Conservation (phyloP, 2,888 invertebrate species). For the Andrena minutula region DNA sequence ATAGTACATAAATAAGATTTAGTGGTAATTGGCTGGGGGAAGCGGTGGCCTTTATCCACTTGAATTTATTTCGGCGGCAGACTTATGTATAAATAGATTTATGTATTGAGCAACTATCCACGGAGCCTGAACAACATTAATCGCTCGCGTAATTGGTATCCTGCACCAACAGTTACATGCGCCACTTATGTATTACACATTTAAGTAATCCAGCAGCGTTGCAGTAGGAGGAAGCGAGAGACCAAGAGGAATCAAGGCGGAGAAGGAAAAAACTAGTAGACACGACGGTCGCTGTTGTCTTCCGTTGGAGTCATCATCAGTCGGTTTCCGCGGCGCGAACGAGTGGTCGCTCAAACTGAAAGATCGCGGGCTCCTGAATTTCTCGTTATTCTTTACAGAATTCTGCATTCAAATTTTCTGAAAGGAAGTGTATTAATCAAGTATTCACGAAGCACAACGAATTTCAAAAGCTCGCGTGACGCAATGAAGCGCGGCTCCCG, state of each 20-base stretch:
- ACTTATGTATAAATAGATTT: not conserved
- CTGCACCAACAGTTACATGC: not conserved
- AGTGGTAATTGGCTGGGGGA: constrained; percentile 21
- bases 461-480: no score
- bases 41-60: constrained; percentile 20
- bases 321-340: constrained; percentile 23
- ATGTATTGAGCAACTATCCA: no score
- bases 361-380: not conserved
- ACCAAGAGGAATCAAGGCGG: not conserved
- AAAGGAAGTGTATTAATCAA: no score
- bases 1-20: not conserved
- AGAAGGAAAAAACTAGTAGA: not conserved
- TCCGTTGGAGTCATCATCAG: constrained; percentile 24
- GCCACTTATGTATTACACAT: not conserved
- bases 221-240: not conserved
- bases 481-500: no score
- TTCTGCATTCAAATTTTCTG: no score
- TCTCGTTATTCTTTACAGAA: no score
- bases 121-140: not conserved
- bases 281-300: constrained; percentile 1
- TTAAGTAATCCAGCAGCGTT: not conserved
- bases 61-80: constrained; percentile 10
- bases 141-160: not conserved
- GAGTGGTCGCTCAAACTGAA: not conserved
- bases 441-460: no score